Base-by-base conservation (phyloP, 2,888 invertebrate species). In the Drosophila vallismaia region DNA sequence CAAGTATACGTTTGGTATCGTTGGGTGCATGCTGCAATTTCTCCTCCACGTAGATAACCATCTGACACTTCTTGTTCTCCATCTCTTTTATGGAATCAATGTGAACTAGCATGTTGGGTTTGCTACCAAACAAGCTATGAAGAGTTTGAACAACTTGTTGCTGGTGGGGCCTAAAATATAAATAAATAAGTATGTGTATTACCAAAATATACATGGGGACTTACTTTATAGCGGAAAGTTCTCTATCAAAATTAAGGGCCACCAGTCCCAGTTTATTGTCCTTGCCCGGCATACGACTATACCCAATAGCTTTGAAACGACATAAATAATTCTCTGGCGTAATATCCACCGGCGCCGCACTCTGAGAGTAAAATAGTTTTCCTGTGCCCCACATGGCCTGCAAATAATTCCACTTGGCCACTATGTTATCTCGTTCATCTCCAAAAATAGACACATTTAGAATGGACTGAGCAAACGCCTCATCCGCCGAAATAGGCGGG, bases 381-480 rank as follows among this genome's bases (percentile, higher is more conserved):
- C 95, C 95, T 92, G 91, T 90, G 14, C 92, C 92, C 92, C 91
- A 92, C 89, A 91, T 89, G n/a, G 92, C 91, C 92, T 99, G 98
- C 51, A 99, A 92, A 86, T 98, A 95, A 91, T 99, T 99, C 96
- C 98, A 98, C 89, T 97, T 96, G 2, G 97, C 97, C 31, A 99
- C 93, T 29, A 98, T 96, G 66, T 95, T 95, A 90, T 99, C 99
- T 36, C 99, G 93, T 89, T 99, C 99, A 91, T 99, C 99, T 12
- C 97, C 97, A 90, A 96, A 99, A 51, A 99, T 94, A 53, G 94
- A 95, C 71, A 95, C 95, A 88, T 95, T 95, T 77, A 95, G 95
- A 1, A 96, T 94, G 0, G 96, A 95, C 67, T 95, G 94, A 7
- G 94, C 94, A 45, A 96, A 92, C 0, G 95, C 95, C 86, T 96